Percentiles rank a stretch among this genome's conserved stretches.
Conservation (phyloP, 2,797 vertebrate species). For the Argya squamiceps region DNA sequence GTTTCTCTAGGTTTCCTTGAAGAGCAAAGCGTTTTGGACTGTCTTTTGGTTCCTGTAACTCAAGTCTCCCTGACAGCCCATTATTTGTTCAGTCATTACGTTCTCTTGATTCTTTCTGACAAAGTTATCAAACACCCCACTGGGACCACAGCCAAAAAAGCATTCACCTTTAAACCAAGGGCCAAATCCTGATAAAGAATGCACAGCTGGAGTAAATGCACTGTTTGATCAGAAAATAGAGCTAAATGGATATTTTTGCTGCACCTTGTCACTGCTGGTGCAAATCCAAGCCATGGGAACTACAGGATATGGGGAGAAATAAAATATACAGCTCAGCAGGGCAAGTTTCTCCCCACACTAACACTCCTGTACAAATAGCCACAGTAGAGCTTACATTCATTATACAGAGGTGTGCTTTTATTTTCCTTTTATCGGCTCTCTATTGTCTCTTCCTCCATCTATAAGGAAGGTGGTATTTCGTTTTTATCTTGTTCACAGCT, state of each 20-base stretch:
- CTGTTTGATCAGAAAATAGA: neutral
- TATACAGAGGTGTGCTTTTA: neutral
- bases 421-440: neutral
- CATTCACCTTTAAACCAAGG: slow-evolving; percentile 14
- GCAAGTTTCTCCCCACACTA: neutral
- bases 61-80: slow-evolving; percentile 42
- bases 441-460: neutral
- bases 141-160: slow-evolving; percentile 14
- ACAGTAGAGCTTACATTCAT: neutral
- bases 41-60: slow-evolving; percentile 40
- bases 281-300: neutral
- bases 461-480: neutral
- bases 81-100: slow-evolving; percentile 46
- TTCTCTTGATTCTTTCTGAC: slow-evolving; percentile 42
- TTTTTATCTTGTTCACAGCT: neutral
- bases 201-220: neutral
- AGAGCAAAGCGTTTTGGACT: neutral
- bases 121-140: slow-evolving; percentile 27
- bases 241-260: neutral
- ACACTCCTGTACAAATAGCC: neutral
- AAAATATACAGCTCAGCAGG: neutral
- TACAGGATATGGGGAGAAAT: neutral
- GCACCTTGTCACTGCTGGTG: neutral
- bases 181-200: slow-evolving; percentile 1
- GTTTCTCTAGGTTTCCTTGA: slow-evolving; percentile 45